Base-by-base conservation (phyloP, 1,140 invertebrate genomes). In the Megalonaias nervosa region DNA sequence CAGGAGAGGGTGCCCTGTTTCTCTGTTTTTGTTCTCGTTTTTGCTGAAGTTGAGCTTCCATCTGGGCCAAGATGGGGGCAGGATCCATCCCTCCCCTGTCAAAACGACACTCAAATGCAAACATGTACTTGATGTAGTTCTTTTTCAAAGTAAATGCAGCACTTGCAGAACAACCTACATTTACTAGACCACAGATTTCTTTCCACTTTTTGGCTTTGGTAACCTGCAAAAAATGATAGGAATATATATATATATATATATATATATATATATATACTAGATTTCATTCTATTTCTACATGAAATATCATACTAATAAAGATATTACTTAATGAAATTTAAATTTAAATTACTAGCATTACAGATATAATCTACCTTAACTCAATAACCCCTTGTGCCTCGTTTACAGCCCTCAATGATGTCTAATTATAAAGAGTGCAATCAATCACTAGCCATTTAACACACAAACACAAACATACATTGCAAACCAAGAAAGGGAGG, bases 141-240 rank as follows among this genome's bases (percentile, higher is more conserved):
- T 99, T 99, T 58, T 97, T 93, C 65, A 99, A 92, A 31, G 97
- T 99, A 88, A 99, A 99, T 2, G 98, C 97, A 64, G 97, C 97
- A 89, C 97, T 98, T 78, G 97, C 98, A 64, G 97, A 98, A 17
- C 97, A 96, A 65, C 97, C 97, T 82, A 99, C 98, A 58, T 97
- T 97, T 71, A 99, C 92, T 70, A 96, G 92, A 61, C 95, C 96
- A 67, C 97, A 97, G 84, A 99, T 97, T 91, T 99, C 98, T 90
- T 99, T 98, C 98, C 98, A 99, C 75, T 96, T 96, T 91, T 99
- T 99, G 88, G 96, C 96, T 92, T 98, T 98, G 57, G 97, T 98
- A 77, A 99, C 97, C 97, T 98, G 91, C 58, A 91, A 82, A 72
- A 64, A 73, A 74, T 16, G 15, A 74, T 26, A n/a, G 31, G 17